Evolutionary conservation across 2,797 vertebrate genomes (phyloP), one percentile per base, ranked within the genome.

Genomic region (Leptatherina wallacei): DNA sequence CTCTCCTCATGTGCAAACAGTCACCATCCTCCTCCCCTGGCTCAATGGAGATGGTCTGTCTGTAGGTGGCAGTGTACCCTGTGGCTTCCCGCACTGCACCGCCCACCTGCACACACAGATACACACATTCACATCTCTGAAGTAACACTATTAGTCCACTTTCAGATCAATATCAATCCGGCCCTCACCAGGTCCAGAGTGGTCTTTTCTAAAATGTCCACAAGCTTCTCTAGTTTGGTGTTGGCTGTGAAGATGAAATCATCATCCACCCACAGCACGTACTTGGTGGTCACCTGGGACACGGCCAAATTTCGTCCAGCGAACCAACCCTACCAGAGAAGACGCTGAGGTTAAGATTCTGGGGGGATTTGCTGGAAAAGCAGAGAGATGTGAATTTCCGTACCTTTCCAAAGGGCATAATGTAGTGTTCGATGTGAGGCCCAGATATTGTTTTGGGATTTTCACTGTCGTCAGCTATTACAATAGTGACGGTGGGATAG

Each of bases 361-460:
- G 7, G 71, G 16, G 38, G 0, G 36, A 29, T 33, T 30, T 12
- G 44, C 7, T 36, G 12, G 0, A n/a, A 55, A 44, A 8, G 3
- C 24, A 38, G 52, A 52, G 4, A 66, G 35, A 61, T 16, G 2
- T 13, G 0, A 6, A 18, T 30, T 20, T 18, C 14, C 52, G 32
- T 85, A 97, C 97, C 96, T 98, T 97, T 88, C 95, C 96, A 56
- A 96, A 97, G 3, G 97, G 97, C 97, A 97, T 98, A 85, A 97
- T 94, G 92, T 97, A 98, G 69, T 98, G 97, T 74, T 98, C 96
- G 0, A 97, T 93, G 81, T 95, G 82, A 13, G 95, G 94, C 3
- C 96, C 97, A 0, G 89, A 91, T 65, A 98, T 85, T 0, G 85
- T 91, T 91, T 96, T 86, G 0, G 95, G 96, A 13, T 92, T 92